Evolutionary conservation across 2,797 vertebrate species (phyloP), one percentile per base, ranked within the genome.

Genomic region (Brotula barbata): DNA sequence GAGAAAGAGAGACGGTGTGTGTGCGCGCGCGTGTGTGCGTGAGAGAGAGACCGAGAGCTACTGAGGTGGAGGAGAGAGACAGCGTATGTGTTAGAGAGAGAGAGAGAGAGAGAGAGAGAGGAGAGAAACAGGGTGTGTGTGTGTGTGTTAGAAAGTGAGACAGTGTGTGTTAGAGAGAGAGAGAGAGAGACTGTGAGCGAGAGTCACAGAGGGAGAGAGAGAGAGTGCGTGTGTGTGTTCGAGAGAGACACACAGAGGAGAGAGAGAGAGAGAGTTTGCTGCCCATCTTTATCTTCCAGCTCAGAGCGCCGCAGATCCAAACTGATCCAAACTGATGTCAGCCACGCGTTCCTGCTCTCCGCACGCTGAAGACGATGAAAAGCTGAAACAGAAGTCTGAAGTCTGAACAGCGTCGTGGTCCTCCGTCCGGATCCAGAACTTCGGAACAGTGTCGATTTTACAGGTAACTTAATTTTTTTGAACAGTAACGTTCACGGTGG

Each of bases 401-500:
- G 39, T 39, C 41, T n/a, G n/a, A n/a, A n/a, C n/a, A n/a, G 12
- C 21, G 25, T 19, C 3, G 0, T 11, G 1, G 3, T 6, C 11
- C 28, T 2, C 34, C n/a, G 5, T 52, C 36, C 64, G 59, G 61
- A 68, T 28, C 54, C 36, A 7, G 11, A 84, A 84, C 68, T 82
- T 60, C 5, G 40, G 16, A 23, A 39, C 16, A 53, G 54, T 17
- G 7, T 21, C 1, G 1, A 2, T 17, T 58, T 45, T 19, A 41
- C 63, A 64, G 75, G 86, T 88, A 58, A 65, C 73, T 71, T 37
- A 3, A n/a, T n/a, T 75, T 56, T 23, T 14, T 2, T 9, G 10
- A 34, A 9, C 9, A 11, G 25, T n/a, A n/a, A n/a, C n/a, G n/a
- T n/a, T n/a, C n/a, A n/a, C n/a, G n/a, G n/a, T n/a, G n/a, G n/a